Percentiles rank a stretch among this genome's conserved stretches.
phyloP scores from a whole-genome alignment of 2,113 vertebrate genomes.

The Macrotis lagotis region DNA sequence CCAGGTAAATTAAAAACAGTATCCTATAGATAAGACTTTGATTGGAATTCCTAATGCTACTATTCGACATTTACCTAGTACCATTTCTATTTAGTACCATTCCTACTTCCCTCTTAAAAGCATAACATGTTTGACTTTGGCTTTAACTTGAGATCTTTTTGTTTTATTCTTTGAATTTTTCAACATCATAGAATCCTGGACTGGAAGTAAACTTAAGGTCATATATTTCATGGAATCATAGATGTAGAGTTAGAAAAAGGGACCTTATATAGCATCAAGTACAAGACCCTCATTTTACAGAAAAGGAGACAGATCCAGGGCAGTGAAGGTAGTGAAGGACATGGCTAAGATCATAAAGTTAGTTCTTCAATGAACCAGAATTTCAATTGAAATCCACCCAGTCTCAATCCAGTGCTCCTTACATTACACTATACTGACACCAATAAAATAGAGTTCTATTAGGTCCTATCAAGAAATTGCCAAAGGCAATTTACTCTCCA shows the following conservation, averaged over 20 bases:
- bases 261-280: neutral
- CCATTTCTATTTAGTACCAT: too few species aligned
- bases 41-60: neutral
- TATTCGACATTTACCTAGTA: neutral
- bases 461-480: neutral
- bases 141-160: neutral
- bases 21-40: neutral
- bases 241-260: neutral
- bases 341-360: neutral
- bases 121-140: neutral
- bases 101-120: neutral
- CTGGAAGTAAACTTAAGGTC: neutral
- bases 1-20: conserved; percentile 84
- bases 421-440: neutral
- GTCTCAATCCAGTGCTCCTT: neutral
- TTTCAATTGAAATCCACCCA: neutral
- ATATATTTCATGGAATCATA: neutral
- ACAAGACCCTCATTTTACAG: neutral
- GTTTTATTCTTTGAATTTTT: neutral
- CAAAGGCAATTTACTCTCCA: neutral
- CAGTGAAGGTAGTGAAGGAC: neutral
- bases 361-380: neutral
- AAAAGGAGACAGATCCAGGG: neutral
- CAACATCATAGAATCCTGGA: neutral
- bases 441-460: neutral